A percentile compares a stretch with the other conserved stretches of the same genome.
These are phyloP conservation scores for Pseudachorutes palmiensis DNA, from an alignment of 1,140 invertebrate genomes.

Conservation along the genomic window DNA sequence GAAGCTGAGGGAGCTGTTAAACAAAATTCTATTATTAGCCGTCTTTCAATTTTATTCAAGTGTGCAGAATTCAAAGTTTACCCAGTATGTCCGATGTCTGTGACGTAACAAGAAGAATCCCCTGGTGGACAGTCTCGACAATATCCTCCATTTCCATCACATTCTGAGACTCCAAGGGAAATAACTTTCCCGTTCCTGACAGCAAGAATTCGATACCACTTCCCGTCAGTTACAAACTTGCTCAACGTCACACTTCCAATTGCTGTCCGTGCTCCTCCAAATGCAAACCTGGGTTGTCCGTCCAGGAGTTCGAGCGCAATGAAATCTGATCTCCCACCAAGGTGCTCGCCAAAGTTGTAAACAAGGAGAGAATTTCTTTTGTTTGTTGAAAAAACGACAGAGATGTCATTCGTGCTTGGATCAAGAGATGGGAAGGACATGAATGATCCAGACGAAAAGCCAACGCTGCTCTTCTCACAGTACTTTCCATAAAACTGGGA, in stretches of 20 bases:
- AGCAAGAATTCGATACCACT: constrained; percentile 84
- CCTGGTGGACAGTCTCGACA: constrained; percentile 76
- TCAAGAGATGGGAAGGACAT: constrained; percentile 78
- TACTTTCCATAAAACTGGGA: constrained; percentile 76
- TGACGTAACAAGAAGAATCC: constrained; percentile 68
- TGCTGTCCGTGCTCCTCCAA: constrained; percentile 74
- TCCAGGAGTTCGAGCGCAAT: constrained; percentile 78
- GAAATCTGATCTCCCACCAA: constrained; percentile 81
- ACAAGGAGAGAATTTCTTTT: constrained; percentile 74
- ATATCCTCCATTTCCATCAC: constrained; percentile 71
- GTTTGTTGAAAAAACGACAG: constrained; percentile 81
- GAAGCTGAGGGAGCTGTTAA: constrained; percentile 77
- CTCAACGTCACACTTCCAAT: constrained; percentile 67
- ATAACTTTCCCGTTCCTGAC: constrained; percentile 78
- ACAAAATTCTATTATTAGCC: neutral
- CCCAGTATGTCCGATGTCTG: constrained; percentile 75
- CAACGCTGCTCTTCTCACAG: constrained; percentile 80
- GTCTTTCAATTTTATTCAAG: neutral
- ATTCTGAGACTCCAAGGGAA: constrained; percentile 69
- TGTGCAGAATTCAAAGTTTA: constrained; percentile 40
- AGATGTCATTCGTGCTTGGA: constrained; percentile 79
- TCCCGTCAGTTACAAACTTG: constrained; percentile 66
- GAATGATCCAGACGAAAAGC: constrained; percentile 79
- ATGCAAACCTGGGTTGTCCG: constrained; percentile 76
- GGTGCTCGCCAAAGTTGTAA: constrained; percentile 81